Evolutionary conservation across 2,888 invertebrate genomes (phyloP), one percentile per base, ranked within the genome.

Genomic region (Nomada lathburiana): DNA sequence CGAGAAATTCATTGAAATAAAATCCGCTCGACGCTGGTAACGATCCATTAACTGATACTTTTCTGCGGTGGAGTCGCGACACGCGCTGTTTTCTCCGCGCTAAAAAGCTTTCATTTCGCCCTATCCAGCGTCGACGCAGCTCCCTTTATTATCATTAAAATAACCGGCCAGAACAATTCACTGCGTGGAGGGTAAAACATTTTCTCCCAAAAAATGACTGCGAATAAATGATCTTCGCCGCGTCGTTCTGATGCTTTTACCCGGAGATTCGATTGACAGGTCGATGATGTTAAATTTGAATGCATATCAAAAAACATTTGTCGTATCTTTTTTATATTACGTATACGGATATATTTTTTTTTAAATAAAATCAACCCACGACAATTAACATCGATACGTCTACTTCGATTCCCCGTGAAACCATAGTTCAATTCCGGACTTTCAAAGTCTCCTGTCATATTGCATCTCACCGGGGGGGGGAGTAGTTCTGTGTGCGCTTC

Each of bases 41-140:
- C 65, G 74, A 75, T 84, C 83, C 77, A 75, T 82, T 78, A 69
- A 63, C 62, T 50, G 60, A 71, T 71, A 83, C 64, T 86, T 82
- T 67, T 63, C 50, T 50, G 47, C 50, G 63, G 53, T 29, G 60
- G 65, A 59, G 36, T 26, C 23, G 67, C 23, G 52, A 52, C 50
- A 60, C 44, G 44, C 20, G 62, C 47, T 23, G 50, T 74, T 64
- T 74, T 55, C 36, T 44, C 10, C n/a, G 36, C 1, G 36, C 59
- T 71, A 62, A 67, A 80, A 71, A 76, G 47, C 69, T 67, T 60
- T 76, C 65, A 60, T 53, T 67, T n/a, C 62, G 55, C 23, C 47
- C 47, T 50, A 44, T 52, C 29, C 52, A 50, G 23, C 18, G 18
- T 47, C 44, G 60, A 60, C 11, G 16, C 47, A 47, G 16, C 47